These are phyloP conservation scores for Philonicus albiceps DNA, from an alignment of 2,888 invertebrate species.

Conservation along the genomic window DNA sequence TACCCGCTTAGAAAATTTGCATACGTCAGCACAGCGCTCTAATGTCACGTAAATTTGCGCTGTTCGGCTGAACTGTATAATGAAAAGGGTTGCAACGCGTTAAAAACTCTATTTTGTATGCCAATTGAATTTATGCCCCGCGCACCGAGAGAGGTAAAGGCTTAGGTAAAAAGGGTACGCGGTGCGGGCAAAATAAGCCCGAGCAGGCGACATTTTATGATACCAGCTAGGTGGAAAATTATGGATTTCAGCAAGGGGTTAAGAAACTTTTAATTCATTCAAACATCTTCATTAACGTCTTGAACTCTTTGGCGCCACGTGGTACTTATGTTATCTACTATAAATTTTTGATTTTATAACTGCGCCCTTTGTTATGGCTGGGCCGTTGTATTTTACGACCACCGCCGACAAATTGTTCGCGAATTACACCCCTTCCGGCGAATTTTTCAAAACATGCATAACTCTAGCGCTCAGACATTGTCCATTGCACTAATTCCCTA, in stretches of 20 bases:
- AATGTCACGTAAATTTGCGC: background rate
- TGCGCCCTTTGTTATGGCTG: background rate
- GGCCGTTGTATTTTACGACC: background rate
- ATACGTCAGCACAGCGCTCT: background rate
- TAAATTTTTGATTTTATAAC: background rate
- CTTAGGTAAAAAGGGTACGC: background rate
- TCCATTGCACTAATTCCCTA: too few species aligned
- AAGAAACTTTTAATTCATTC: background rate
- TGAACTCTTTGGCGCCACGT: background rate
- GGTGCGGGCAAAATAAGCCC: background rate
- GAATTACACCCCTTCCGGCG: background rate
- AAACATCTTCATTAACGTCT: background rate
- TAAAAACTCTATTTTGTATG: background rate
- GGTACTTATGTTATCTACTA: background rate
- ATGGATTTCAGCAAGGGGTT: background rate
- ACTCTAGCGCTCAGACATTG: too few species aligned
- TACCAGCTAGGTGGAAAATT: background rate
- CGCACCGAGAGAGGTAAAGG: background rate
- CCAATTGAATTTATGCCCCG: background rate
- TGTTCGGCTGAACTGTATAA: background rate
- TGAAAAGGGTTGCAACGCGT: background rate
- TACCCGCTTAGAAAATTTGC: background rate
- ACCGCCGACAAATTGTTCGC: background rate
- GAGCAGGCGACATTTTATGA: background rate
- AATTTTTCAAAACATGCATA: background rate